Percentiles rank a stretch among this genome's conserved stretches.
These are phyloP conservation scores for Ceyx erithaca DNA, from an alignment of 2,797 vertebrate species.

Conservation along the genomic window DNA sequence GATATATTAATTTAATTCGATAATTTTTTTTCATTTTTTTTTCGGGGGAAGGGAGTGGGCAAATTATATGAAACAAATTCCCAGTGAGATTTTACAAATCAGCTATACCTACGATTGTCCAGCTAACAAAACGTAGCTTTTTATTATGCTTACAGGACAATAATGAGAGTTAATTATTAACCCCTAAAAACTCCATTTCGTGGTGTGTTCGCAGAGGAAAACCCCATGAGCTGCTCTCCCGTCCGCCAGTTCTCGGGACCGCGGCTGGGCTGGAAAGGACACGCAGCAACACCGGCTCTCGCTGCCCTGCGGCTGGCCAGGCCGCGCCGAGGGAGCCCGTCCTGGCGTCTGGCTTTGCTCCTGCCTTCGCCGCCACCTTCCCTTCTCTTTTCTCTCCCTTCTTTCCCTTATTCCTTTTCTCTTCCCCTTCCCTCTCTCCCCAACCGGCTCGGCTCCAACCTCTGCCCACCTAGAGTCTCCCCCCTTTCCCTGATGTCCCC, in stretches of 20 bases:
- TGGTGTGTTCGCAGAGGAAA: background rate
- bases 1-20: too few relatives aligned
- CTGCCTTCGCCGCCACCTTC: background rate
- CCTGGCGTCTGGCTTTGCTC: too few relatives aligned
- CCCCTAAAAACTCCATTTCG: background rate
- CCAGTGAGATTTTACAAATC: background rate
- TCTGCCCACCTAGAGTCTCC: background rate
- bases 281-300: fast-evolving
- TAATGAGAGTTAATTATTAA: background rate
- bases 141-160: background rate
- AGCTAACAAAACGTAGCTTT: background rate
- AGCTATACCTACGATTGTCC: fast-evolving
- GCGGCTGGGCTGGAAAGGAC: background rate
- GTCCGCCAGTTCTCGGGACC: background rate
- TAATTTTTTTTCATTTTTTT: background rate
- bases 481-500: fast-evolving
- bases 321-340: fast-evolving
- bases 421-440: too few relatives aligned
- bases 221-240: too few relatives aligned
- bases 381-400: background rate
- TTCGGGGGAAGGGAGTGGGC: too few relatives aligned
- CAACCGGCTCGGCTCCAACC: fast-evolving
- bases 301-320: fast-evolving
- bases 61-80: background rate
- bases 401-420: too few relatives aligned